Conservation (phyloP, 2,888 invertebrate genomes). For the Steinernema carpocapsae region DNA sequence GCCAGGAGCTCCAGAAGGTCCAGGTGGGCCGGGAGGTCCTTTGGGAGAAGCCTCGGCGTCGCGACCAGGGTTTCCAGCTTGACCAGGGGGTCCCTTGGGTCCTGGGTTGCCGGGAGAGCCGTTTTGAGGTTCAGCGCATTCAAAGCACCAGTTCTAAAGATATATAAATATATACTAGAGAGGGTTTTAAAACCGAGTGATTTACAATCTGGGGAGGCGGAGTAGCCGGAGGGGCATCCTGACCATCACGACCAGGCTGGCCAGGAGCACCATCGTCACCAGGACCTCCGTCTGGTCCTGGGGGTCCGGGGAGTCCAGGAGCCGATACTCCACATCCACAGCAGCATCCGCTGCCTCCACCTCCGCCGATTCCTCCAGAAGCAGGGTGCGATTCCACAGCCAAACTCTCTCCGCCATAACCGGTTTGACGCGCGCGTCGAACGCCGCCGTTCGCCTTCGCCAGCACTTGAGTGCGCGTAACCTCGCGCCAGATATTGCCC, state of each 20-base stretch:
- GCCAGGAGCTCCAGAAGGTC: constrained; percentile 1
- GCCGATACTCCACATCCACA: constrained; percentile 41
- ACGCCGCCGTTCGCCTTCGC: constrained; percentile 1
- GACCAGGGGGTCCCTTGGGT: constrained; percentile 22
- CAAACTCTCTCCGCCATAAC: constrained; percentile 1
- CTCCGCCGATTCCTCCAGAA: constrained; percentile 36
- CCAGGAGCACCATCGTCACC: constrained; percentile 32
- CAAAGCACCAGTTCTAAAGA: constrained; percentile 7
- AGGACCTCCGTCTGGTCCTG: constrained; percentile 40
- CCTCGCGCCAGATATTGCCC: too few species aligned
- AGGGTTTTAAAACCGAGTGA: background rate
- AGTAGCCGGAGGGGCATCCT: constrained; percentile 14
- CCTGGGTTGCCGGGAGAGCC: constrained; percentile 10
- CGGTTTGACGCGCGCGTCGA: constrained; percentile 23
- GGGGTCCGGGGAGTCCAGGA: constrained; percentile 42
- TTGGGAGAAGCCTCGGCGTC: background rate
- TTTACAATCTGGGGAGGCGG: constrained; percentile 8
- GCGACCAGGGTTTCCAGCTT: background rate
- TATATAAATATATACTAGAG: background rate
- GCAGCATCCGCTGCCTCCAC: constrained; percentile 36
- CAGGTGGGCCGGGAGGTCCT: constrained; percentile 6
- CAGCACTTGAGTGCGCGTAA: constrained; percentile 36
- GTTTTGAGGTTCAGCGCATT: background rate
- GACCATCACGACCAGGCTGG: constrained; percentile 16
- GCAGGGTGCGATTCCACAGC: background rate